These are phyloP conservation scores for Leucophenga varia DNA, from an alignment of 1,140 invertebrate species.

Conservation along the genomic window DNA sequence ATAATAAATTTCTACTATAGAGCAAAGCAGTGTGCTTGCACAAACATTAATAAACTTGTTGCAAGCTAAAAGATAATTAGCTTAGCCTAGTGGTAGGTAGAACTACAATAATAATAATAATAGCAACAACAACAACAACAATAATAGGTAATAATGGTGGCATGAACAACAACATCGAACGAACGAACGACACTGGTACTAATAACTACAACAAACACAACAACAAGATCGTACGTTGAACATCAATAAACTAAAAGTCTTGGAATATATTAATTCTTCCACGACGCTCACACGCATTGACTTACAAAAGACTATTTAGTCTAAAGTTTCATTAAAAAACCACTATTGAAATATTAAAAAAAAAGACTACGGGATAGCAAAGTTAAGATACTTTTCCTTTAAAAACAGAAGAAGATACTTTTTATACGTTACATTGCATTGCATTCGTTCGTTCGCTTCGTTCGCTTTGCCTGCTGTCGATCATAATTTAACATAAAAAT, in stretches of 20 bases:
- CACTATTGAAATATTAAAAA: constrained; percentile 28
- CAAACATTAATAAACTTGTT: constrained; percentile 55
- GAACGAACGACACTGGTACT: too few species aligned
- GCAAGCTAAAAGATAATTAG: constrained; percentile 54
- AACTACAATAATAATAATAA: constrained; percentile 22
- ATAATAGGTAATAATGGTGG: constrained; percentile 16
- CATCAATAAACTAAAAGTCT: constrained; percentile 18
- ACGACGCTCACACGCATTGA: too few species aligned
- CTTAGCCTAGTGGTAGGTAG: constrained; percentile 24
- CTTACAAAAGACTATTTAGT: constrained; percentile 32
- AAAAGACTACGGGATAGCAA: constrained; percentile 13
- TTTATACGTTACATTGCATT: too few species aligned
- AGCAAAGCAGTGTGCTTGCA: constrained; percentile 18
- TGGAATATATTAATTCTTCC: constrained; percentile 3
- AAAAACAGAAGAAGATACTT: constrained; percentile 2
- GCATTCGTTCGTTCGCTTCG: constrained; percentile 16
- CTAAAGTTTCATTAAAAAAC: constrained; percentile 52
- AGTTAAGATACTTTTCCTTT: constrained; percentile 15
- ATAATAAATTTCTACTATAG: too few species aligned
- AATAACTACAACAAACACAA: constrained; percentile 8
- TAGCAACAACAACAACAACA: constrained; percentile 14
- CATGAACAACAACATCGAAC: constrained; percentile 12
- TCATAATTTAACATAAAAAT: constrained; percentile 55
- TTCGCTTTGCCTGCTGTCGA: constrained; percentile 51
- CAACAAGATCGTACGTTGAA: constrained; percentile 11